Evolutionary conservation across 2,797 vertebrate genomes (phyloP).

Genomic region (Octomys mimax): DNA sequence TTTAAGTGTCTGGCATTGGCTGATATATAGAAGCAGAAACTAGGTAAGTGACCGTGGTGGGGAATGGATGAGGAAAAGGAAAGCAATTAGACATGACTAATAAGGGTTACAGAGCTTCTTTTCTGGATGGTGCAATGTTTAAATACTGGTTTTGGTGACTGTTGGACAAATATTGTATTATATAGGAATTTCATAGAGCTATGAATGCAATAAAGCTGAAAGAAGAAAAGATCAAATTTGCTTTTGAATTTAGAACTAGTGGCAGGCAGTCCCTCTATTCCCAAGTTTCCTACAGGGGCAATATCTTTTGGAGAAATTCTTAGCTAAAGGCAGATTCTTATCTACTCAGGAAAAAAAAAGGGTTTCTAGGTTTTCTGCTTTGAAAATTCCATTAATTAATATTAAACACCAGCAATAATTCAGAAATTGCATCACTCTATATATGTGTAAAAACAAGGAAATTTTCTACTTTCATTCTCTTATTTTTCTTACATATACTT

Average conservation of each 20-base stretch:
- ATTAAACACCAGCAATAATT: slow-evolving; percentile 63
- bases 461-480: slow-evolving; percentile 47
- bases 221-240: slow-evolving; percentile 48
- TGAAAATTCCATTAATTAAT: slow-evolving; percentile 69
- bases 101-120: background rate
- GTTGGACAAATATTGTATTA: background rate
- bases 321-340: slow-evolving; percentile 70
- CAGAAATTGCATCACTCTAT: slow-evolving; percentile 66
- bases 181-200: background rate
- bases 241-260: slow-evolving; percentile 54
- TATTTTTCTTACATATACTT: slow-evolving; percentile 12
- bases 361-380: slow-evolving; percentile 68
- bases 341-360: slow-evolving; percentile 71
- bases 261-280: slow-evolving; percentile 61
- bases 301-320: slow-evolving; percentile 55
- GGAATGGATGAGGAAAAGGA: background rate
- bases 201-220: background rate
- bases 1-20: background rate
- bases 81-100: background rate
- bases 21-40: background rate
- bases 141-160: background rate
- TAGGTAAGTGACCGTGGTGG: background rate
- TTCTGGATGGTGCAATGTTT: background rate
- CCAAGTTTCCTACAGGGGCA: slow-evolving; percentile 59
- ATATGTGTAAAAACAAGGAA: slow-evolving; percentile 32